Conservation (phyloP, 1,140 invertebrate genomes). For the Oncopeltus fasciatus region DNA sequence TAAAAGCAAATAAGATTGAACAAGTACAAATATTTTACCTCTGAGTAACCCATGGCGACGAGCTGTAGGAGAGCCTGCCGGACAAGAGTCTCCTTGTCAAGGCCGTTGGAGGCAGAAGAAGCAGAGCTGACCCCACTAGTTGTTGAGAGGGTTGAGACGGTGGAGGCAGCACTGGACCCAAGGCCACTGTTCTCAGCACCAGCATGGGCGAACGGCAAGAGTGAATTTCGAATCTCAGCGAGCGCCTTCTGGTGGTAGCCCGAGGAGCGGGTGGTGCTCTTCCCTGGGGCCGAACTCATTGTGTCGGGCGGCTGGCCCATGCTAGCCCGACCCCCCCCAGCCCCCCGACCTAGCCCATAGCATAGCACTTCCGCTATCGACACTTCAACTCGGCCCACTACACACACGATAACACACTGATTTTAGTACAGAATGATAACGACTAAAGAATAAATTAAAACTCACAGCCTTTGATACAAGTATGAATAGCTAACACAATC, state of each 20-base stretch:
- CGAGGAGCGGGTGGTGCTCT: conserved; percentile 56
- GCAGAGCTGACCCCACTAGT: conserved; percentile 49
- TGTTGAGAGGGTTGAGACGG: conserved; percentile 49
- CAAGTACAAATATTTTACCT: too few relatives aligned
- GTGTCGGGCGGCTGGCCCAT: conserved; percentile 43
- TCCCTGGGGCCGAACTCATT: conserved; percentile 52
- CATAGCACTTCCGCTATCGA: background rate
- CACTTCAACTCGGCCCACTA: too few relatives aligned
- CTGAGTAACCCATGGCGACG: conserved; percentile 47
- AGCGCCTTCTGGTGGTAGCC: conserved; percentile 74
- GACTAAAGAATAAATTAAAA: too few relatives aligned
- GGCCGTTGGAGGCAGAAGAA: conserved; percentile 36
- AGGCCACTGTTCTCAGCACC: conserved; percentile 32
- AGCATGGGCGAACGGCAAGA: conserved; percentile 67
- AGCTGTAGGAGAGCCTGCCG: conserved; percentile 44
- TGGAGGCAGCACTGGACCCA: conserved; percentile 58
- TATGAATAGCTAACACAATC: too few relatives aligned
- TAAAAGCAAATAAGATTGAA: too few relatives aligned
- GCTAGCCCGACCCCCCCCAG: conserved; percentile 30
- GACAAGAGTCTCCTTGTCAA: conserved; percentile 31
- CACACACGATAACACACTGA: too few relatives aligned
- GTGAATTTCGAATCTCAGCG: conserved; percentile 70
- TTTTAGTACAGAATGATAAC: too few relatives aligned
- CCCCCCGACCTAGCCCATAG: conserved; percentile 4
- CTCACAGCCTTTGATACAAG: too few relatives aligned